These are phyloP conservation scores for Melanerpes formicivorus DNA, from an alignment of 2,113 vertebrate species.

Conservation along the genomic window DNA sequence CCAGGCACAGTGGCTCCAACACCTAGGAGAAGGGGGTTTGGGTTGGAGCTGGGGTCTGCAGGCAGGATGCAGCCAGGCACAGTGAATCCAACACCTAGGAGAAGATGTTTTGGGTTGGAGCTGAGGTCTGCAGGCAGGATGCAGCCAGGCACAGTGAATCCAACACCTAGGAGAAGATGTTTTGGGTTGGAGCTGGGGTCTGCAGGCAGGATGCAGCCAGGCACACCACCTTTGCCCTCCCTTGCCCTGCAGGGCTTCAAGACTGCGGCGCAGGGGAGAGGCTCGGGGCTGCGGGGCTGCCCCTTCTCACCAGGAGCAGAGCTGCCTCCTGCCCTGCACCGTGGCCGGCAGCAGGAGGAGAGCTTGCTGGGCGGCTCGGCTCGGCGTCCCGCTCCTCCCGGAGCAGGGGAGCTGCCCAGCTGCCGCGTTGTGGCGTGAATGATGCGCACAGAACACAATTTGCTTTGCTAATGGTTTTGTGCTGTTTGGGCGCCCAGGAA, in stretches of 20 bases:
- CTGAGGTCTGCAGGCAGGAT: accelerated
- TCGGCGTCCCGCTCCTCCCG: neutral
- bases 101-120: neutral
- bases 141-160: accelerated
- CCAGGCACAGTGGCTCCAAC: too few species aligned
- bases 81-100: too few species aligned
- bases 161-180: too few species aligned
- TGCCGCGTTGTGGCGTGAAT: conserved; percentile 66
- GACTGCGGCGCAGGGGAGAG: accelerated
- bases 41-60: too few species aligned
- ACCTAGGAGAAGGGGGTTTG: too few species aligned
- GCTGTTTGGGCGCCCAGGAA: conserved; percentile 64
- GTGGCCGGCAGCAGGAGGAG: accelerated
- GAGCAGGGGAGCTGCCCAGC: neutral
- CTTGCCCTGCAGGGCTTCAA: accelerated
- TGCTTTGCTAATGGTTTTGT: conserved; percentile 72
- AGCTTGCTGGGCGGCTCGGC: neutral
- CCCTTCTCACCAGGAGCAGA: neutral
- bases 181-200: too few species aligned
- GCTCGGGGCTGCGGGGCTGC: accelerated
- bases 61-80: too few species aligned
- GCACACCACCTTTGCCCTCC: neutral
- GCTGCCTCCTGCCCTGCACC: neutral
- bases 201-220: too few species aligned
- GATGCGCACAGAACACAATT: conserved; percentile 66